phyloP scores from a whole-genome alignment of 2,113 vertebrate species.

The Halcyon malimbica region DNA sequence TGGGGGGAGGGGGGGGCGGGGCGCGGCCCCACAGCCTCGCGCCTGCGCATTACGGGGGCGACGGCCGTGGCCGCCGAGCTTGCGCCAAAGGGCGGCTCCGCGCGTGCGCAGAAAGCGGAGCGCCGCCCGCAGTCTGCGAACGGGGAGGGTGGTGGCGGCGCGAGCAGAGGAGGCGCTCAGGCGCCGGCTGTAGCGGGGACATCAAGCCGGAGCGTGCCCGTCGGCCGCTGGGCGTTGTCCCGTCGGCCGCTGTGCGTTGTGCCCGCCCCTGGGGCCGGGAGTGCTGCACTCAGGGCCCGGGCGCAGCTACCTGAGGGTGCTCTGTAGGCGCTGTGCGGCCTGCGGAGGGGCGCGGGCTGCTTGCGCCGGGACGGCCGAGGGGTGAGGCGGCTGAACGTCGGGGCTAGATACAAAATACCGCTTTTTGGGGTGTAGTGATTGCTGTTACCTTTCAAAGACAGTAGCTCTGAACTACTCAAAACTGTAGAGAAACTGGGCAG shows the following conservation, averaged over 20 bases:
- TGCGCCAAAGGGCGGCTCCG: not conserved
- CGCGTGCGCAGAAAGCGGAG: not conserved
- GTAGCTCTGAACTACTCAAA: too few species aligned
- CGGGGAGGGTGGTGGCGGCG: accelerated
- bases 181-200: too few species aligned
- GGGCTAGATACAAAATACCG: accelerated
- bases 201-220: accelerated
- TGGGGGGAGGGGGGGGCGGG: accelerated
- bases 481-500: not conserved
- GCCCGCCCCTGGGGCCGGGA: not conserved
- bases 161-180: too few species aligned
- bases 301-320: too few species aligned
- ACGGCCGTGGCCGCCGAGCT: accelerated
- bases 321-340: too few species aligned
- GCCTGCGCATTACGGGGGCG: not conserved
- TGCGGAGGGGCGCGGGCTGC: not conserved
- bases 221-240: accelerated
- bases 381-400: not conserved
- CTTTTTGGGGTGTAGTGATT: not conserved
- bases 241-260: accelerated
- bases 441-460: too few species aligned
- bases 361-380: too few species aligned
- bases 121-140: too few species aligned
- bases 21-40: accelerated
- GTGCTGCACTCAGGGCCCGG: not conserved